Conservation (phyloP, 2,888 invertebrate species). For the Drosophila tanythrix region DNA sequence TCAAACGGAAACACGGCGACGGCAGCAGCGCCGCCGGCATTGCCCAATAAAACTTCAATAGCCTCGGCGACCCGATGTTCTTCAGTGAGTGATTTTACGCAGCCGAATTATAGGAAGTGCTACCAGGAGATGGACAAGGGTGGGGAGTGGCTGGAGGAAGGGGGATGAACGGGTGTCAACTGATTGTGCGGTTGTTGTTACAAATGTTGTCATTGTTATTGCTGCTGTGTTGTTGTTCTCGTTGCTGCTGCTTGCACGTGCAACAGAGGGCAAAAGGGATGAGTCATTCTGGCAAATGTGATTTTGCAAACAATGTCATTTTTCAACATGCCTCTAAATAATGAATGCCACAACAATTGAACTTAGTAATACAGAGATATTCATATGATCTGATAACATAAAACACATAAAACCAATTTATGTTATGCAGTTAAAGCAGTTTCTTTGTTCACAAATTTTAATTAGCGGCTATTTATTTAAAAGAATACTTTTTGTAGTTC, state of each 20-base stretch:
- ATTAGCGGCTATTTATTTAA: not conserved
- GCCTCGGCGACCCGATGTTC: slow-evolving; percentile 54
- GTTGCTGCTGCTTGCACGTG: slow-evolving; percentile 52
- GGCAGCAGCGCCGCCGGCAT: slow-evolving; percentile 33
- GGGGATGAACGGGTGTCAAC: slow-evolving; percentile 49
- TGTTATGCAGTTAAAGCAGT: not conserved
- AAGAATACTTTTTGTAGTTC: not conserved
- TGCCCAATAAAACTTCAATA: slow-evolving; percentile 78
- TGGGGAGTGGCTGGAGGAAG: not conserved
- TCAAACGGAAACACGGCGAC: slow-evolving; percentile 73
- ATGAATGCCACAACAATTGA: not conserved
- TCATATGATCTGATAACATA: not conserved
- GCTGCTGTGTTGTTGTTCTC: slow-evolving; percentile 40
- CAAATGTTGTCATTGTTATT: slow-evolving; percentile 73
- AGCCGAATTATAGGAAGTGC: slow-evolving; percentile 59
- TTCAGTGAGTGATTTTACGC: slow-evolving; percentile 69
- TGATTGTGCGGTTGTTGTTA: slow-evolving; percentile 77
- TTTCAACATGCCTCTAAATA: not conserved
- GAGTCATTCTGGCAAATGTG: slow-evolving; percentile 31
- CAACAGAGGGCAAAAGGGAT: slow-evolving; percentile 46
- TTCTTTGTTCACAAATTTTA: not conserved
- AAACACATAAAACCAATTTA: not conserved
- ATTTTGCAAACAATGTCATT: slow-evolving; percentile 51
- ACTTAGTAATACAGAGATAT: not conserved
- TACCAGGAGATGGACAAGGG: slow-evolving; percentile 1